Evolutionary conservation across 2,888 invertebrate genomes (phyloP).

Genomic region (Polyommatus iphigenia): DNA sequence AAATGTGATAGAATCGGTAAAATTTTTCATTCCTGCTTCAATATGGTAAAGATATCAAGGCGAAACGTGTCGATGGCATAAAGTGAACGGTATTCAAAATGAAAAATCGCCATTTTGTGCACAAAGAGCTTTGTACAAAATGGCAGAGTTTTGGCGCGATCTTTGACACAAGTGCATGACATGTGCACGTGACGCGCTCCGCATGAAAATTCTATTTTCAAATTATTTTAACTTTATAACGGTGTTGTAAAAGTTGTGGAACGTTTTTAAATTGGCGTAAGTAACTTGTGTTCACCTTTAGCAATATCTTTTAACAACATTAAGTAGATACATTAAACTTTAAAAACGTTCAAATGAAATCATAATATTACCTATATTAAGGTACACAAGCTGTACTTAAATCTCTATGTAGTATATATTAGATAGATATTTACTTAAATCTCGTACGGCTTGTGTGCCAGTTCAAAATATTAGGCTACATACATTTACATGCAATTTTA

Average conservation of each 20-base stretch:
- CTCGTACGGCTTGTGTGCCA: no score
- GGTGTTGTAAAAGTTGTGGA: neutral
- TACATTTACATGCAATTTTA: no score
- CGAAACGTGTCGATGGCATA: conserved; percentile 10
- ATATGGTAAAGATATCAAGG: neutral
- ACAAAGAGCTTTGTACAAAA: conserved; percentile 12
- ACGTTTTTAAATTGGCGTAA: neutral
- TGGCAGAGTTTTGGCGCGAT: conserved; percentile 8
- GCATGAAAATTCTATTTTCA: conserved; percentile 13
- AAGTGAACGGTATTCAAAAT: conserved; percentile 14
- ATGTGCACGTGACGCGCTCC: conserved; percentile 3
- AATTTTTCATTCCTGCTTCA: neutral
- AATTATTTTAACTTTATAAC: conserved; percentile 6
- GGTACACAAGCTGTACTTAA: no score
- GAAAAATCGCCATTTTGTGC: conserved; percentile 17
- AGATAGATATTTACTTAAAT: no score
- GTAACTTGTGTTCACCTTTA: no score
- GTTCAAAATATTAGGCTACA: no score
- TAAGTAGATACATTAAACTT: no score
- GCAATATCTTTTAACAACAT: no score
- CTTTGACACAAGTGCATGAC: conserved; percentile 8
- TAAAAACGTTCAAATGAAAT: no score
- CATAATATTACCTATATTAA: no score
- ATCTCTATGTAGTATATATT: no score
- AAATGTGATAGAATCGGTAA: neutral